Base-by-base conservation (phyloP, 2,113 vertebrate genomes). In the Mustela nigripes region DNA sequence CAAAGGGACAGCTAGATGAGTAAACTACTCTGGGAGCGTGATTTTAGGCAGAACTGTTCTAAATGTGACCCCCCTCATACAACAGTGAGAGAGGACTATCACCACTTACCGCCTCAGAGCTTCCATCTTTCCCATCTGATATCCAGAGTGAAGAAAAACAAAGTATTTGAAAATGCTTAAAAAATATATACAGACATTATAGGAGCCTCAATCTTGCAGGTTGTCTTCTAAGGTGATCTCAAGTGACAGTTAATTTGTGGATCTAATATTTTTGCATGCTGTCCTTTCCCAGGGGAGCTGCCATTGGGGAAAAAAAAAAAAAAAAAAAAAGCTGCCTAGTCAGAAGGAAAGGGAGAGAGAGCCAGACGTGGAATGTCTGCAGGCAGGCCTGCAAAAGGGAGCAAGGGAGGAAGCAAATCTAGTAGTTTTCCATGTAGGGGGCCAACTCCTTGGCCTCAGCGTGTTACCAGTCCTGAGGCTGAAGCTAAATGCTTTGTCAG, bases 361-460 rank as follows among this genome's bases (percentile, higher is more conserved):
- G 33, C 28, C 12, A 84, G 90, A 86, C 87, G 28, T 39, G 83
- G 42, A 80, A 83, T 81, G 94, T 90, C 65, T 93, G 36, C 56
- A 48, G 48, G 62, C 26, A 0, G 24, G 50, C 50, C 60, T 92
- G 22, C 36, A 89, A 39, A 90, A 42, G 1, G 62, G 56, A 78
- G 39, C 0, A 1, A 82, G 18, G 42, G 58, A 88, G 93, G 60
- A 88, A 97, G 85, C 48, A 56, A 67, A 9, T 73, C 45, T 92
- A 28, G 1, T 12, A 82, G 39, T 69, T 85, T 90, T 97, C 97
- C 88, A 82, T 0, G 73, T 95, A 96, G 97, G 97, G 98, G 97
- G 95, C 91, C 96, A 65, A 24, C 62, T 96, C 60, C 1, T 82
- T 76, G 81, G 76, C 26, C 1, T 89, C 74, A 71, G 71, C 3